A percentile compares a stretch with the other conserved stretches of the same genome.
phyloP scores from a whole-genome alignment of 1,140 invertebrate species.

The Mactra quadrangularis region DNA sequence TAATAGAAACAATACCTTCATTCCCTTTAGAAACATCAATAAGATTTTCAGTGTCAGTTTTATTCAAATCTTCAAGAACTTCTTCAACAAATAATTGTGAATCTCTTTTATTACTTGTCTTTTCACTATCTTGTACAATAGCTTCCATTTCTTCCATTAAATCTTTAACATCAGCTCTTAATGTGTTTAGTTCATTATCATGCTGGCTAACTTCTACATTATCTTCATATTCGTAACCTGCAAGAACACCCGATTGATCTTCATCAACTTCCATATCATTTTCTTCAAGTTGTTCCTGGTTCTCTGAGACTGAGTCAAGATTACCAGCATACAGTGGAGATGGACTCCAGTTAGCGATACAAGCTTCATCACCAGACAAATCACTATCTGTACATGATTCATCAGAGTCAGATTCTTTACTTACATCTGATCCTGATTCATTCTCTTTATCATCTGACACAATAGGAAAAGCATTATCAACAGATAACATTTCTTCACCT shows the following conservation, averaged over 20 bases:
- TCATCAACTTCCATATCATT: conserved; percentile 46
- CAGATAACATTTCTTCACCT: conserved; percentile 31
- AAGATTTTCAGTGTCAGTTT: not conserved
- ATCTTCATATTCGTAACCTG: conserved; percentile 31
- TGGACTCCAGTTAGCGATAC: conserved; percentile 79
- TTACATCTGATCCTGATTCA: not conserved
- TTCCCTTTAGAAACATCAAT: not conserved
- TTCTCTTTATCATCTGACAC: conserved; percentile 12
- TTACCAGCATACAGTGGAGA: conserved; percentile 32
- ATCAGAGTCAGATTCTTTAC: conserved; percentile 86
- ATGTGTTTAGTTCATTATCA: conserved; percentile 32
- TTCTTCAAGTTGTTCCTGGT: conserved; percentile 33
- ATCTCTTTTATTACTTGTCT: not conserved
- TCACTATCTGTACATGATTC: conserved; percentile 92
- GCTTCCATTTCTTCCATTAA: conserved; percentile 48
- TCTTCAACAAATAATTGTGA: not conserved
- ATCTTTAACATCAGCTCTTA: conserved; percentile 41
- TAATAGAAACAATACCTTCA: conserved; percentile 12
- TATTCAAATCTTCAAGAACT: conserved; percentile 15
- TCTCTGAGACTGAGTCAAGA: not conserved
- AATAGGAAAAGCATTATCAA: conserved; percentile 25
- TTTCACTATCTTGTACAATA: conserved; percentile 25
- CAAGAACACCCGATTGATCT: conserved; percentile 8
- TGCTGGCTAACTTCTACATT: not conserved
- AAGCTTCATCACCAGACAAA: conserved; percentile 92